Conservation (phyloP, 2,113 vertebrate genomes). For the Morphnarchus princeps region DNA sequence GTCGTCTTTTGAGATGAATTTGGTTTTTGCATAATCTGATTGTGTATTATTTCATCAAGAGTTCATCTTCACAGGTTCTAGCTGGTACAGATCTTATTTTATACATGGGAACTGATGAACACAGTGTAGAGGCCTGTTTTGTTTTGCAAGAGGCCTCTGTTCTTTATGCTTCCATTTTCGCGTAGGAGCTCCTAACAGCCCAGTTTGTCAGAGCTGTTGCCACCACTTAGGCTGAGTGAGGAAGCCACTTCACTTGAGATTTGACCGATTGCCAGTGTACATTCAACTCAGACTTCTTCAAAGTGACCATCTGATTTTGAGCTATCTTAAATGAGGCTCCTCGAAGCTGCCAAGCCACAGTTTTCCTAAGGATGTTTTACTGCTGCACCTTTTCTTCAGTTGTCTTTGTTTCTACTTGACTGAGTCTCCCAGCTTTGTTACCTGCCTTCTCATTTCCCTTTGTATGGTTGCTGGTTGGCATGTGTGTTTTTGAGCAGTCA, state of each 20-base stretch:
- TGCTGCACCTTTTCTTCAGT: neutral
- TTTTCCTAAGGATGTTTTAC: neutral
- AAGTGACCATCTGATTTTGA: neutral
- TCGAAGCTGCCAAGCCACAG: rapidly evolving
- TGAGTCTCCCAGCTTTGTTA: neutral
- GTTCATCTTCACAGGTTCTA: neutral
- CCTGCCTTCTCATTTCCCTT: neutral
- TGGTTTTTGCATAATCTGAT: neutral
- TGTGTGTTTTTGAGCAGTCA: neutral
- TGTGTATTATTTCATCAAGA: neutral
- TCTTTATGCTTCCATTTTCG: neutral
- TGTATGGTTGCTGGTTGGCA: rapidly evolving
- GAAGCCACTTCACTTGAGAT: neutral
- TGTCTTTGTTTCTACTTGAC: neutral
- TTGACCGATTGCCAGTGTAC: rapidly evolving
- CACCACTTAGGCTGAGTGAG: neutral
- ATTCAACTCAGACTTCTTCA: neutral
- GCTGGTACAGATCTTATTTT: neutral
- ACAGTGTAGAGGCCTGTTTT: neutral
- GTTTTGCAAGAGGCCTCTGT: neutral
- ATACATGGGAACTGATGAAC: neutral
- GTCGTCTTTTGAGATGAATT: neutral
- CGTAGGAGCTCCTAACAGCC: neutral
- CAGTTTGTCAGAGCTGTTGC: neutral
- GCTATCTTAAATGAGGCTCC: neutral